These are phyloP conservation scores for Chlorocebus sabaeus DNA, from an alignment of 2,113 vertebrate genomes.

Conservation along the genomic window DNA sequence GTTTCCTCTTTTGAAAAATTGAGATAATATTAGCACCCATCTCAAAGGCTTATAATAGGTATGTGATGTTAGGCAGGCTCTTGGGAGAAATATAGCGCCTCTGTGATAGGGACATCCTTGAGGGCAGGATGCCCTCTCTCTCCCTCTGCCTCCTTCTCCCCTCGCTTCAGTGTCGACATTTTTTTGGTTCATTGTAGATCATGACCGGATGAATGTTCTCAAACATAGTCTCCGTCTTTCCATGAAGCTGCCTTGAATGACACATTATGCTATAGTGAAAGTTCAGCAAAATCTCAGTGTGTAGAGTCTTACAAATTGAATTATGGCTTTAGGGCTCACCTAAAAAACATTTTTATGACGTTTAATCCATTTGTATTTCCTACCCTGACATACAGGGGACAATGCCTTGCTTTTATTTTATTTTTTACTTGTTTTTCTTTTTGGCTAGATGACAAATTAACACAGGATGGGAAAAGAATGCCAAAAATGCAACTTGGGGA, in stretches of 20 bases:
- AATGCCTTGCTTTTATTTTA: background rate
- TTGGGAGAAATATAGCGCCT: background rate
- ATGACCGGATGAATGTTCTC: background rate
- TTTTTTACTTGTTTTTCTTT: background rate
- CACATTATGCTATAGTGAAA: background rate
- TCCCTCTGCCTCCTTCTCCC: background rate
- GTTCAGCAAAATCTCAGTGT: background rate
- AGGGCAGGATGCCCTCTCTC: background rate
- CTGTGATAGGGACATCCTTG: background rate
- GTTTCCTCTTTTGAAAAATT: background rate
- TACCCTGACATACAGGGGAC: background rate
- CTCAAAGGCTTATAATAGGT: background rate
- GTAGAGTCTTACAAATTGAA: background rate
- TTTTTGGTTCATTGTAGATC: background rate
- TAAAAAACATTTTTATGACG: background rate
- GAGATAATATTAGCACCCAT: background rate
- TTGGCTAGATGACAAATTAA: constrained; percentile 19
- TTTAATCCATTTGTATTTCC: background rate
- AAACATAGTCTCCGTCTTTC: background rate
- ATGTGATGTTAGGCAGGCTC: background rate
- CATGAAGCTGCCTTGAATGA: background rate
- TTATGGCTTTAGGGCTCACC: background rate
- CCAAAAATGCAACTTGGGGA: background rate
- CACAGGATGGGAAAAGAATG: background rate
- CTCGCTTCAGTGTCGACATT: background rate